phyloP scores from a whole-genome alignment of 2,797 vertebrate species.

The Limosa lapponica region DNA sequence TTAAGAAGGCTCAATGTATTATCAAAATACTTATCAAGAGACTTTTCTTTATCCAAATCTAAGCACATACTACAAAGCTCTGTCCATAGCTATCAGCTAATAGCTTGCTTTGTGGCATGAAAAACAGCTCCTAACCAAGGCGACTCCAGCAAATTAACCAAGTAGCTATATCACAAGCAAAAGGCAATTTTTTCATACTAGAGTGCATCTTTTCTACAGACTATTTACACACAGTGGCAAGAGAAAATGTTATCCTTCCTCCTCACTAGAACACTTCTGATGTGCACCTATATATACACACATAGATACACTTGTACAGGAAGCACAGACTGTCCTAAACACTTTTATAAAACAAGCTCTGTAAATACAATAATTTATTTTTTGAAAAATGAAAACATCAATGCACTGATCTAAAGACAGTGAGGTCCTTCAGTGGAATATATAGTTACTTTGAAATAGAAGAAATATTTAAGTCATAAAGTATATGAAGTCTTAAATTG shows the following conservation, averaged over 20 bases:
- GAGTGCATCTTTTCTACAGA: not conserved
- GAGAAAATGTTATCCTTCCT: not conserved
- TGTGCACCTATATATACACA: not conserved
- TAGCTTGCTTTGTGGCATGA: not conserved
- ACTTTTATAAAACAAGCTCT: not conserved
- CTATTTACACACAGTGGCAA: not conserved
- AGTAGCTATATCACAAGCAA: not conserved
- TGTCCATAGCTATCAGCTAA: not conserved
- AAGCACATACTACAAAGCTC: not conserved
- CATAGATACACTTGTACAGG: not conserved
- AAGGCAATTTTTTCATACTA: not conserved
- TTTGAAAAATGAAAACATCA: constrained; percentile 13
- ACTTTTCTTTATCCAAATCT: not conserved
- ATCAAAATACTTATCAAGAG: not conserved
- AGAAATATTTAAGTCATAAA: not conserved
- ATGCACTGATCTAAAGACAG: not conserved
- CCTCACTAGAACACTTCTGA: not conserved
- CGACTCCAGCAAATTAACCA: not conserved
- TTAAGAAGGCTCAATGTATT: not conserved
- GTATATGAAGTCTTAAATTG: not conserved
- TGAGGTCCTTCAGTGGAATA: not conserved
- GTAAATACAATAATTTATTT: not conserved
- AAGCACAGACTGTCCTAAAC: not conserved
- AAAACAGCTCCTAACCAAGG: not conserved
- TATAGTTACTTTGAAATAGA: not conserved